Conservation (phyloP, 2,888 invertebrate genomes). For the Spilarctia lutea region DNA sequence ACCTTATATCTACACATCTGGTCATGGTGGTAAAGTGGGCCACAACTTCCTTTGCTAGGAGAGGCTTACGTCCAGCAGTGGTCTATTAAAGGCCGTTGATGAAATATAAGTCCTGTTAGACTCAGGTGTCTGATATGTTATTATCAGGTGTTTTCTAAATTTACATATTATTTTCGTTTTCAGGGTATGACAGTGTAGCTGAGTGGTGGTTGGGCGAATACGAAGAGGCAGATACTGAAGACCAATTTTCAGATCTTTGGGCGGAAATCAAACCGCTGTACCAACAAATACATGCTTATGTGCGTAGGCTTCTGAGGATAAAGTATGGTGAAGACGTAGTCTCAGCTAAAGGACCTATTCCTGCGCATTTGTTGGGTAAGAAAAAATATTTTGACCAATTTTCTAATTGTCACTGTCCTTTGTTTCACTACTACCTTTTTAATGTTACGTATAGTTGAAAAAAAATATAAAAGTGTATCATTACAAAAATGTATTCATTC, state of each 20-base stretch:
- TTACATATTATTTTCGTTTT: background rate
- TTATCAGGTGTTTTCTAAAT: background rate
- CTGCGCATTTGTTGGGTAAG: slow-evolving; percentile 91
- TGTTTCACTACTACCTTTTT: background rate
- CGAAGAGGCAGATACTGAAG: slow-evolving; percentile 89
- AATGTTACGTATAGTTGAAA: background rate
- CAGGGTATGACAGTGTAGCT: slow-evolving; percentile 89
- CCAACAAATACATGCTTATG: slow-evolving; percentile 93
- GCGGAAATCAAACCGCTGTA: slow-evolving; percentile 93
- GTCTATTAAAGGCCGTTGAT: too few species aligned
- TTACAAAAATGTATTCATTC: background rate
- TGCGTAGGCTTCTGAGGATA: slow-evolving; percentile 88
- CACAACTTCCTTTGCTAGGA: too few species aligned
- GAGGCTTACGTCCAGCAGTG: too few species aligned
- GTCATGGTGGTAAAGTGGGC: too few species aligned
- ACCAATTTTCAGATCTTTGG: slow-evolving; percentile 90
- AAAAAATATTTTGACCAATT: background rate
- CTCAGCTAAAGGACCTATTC: slow-evolving; percentile 90
- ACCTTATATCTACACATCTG: too few species aligned
- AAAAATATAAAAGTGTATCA: background rate
- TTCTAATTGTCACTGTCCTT: background rate
- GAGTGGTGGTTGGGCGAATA: slow-evolving; percentile 91
- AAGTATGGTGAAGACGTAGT: slow-evolving; percentile 90
- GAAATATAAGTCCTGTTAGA: background rate
- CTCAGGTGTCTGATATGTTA: background rate